Percentiles rank a stretch among this genome's conserved stretches.
Evolutionary conservation across 2,113 vertebrate genomes (phyloP).

Genomic region (Rhinoderma darwinii): DNA sequence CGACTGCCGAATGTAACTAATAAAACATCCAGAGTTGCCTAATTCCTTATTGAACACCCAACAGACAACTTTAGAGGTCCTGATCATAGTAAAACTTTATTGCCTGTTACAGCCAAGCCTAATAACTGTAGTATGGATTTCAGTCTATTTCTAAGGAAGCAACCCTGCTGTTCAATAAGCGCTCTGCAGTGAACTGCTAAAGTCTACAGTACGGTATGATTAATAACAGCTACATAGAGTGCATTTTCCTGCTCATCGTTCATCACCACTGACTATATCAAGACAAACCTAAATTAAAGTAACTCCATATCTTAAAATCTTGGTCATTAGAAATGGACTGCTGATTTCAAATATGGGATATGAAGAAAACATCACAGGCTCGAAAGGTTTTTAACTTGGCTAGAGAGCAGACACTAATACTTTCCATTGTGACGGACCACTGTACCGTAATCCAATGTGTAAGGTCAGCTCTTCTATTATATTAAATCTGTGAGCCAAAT

Average conservation of each 20-base stretch:
- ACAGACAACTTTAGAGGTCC: slow-evolving; percentile 44
- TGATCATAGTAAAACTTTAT: slow-evolving; percentile 54
- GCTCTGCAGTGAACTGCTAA: background rate
- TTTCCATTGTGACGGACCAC: slow-evolving; percentile 31
- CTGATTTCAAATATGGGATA: slow-evolving; percentile 4
- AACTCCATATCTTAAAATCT: slow-evolving; percentile 24
- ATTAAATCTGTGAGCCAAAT: slow-evolving; percentile 55
- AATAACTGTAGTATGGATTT: slow-evolving; percentile 53
- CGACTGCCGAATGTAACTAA: slow-evolving; percentile 30
- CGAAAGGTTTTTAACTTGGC: slow-evolving; percentile 21
- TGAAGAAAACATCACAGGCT: slow-evolving; percentile 18
- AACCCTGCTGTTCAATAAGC: slow-evolving; percentile 48
- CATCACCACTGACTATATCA: slow-evolving; percentile 22
- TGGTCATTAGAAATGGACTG: slow-evolving; percentile 37
- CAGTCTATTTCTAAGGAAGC: slow-evolving; percentile 44
- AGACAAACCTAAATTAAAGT: slow-evolving; percentile 27
- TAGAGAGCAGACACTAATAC: slow-evolving; percentile 18
- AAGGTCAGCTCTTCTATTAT: slow-evolving; percentile 53
- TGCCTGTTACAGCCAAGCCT: slow-evolving; percentile 39
- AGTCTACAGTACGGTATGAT: slow-evolving; percentile 35
- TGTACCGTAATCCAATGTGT: slow-evolving; percentile 31
- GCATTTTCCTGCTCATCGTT: slow-evolving; percentile 12
- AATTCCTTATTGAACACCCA: slow-evolving; percentile 42
- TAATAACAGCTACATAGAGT: slow-evolving; percentile 14
- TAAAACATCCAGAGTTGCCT: slow-evolving; percentile 50